Conservation (phyloP, 64 coral and sea anemone species). For the Catalaphyllia jardinei region DNA sequence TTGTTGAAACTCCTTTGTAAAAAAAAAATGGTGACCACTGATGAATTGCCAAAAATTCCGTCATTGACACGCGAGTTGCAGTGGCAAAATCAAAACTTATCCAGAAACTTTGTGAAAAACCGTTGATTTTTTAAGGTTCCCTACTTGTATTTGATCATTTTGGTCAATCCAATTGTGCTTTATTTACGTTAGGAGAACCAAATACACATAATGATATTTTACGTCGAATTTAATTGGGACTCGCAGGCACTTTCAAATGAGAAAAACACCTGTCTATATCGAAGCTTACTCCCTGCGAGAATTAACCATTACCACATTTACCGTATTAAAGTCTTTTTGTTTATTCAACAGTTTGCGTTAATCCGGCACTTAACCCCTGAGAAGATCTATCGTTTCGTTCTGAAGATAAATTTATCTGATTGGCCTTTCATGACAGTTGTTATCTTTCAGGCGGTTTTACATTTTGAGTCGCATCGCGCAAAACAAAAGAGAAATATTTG, state of each 20-base stretch:
- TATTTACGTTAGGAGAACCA: not conserved
- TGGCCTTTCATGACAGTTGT: not conserved
- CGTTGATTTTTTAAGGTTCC: not conserved
- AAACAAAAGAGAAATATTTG: not conserved
- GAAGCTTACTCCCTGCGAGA: not conserved
- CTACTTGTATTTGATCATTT: not conserved
- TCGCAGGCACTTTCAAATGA: not conserved
- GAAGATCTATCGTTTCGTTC: not conserved
- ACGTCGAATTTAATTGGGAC: constrained; percentile 7
- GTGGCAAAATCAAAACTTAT: not conserved
- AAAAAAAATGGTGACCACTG: too few species aligned
- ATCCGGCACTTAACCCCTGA: constrained; percentile 5
- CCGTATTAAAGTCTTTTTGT: constrained; percentile 5
- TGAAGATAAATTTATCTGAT: not conserved
- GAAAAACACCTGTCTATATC: constrained; percentile 14
- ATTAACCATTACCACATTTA: constrained; percentile 22
- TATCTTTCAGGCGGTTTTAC: not conserved
- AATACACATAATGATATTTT: not conserved
- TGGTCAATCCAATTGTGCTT: not conserved
- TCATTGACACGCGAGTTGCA: not conserved
- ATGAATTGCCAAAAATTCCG: not conserved
- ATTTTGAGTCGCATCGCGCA: not conserved
- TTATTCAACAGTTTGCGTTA: constrained; percentile 25
- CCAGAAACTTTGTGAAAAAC: too few species aligned
- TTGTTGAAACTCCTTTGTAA: not conserved